These are phyloP conservation scores for Portunus trituberculatus DNA, from an alignment of 1,140 invertebrate genomes.

Conservation along the genomic window DNA sequence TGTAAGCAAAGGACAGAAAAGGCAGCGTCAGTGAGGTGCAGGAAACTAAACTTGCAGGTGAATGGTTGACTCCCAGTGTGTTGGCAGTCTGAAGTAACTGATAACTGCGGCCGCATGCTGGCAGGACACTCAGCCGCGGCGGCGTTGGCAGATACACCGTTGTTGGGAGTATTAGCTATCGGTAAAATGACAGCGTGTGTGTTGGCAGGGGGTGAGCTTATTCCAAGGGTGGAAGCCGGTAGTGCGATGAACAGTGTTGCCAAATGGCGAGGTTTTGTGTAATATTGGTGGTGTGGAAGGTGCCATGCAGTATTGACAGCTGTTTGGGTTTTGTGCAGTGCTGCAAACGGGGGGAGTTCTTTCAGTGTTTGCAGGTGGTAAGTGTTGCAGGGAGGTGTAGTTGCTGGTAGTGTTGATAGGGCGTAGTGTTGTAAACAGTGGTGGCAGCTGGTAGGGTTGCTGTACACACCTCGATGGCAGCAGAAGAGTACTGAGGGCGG, in stretches of 20 bases:
- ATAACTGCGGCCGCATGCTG: slow-evolving; percentile 9
- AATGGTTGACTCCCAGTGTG: background rate
- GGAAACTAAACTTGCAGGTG: background rate
- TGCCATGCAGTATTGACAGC: slow-evolving; percentile 6
- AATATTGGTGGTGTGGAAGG: background rate
- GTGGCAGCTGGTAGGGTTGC: background rate
- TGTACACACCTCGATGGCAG: background rate
- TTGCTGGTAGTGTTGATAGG: background rate
- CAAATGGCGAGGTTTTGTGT: background rate
- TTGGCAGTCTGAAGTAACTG: slow-evolving; percentile 9
- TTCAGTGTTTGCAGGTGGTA: background rate
- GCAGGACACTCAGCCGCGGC: slow-evolving; percentile 15
- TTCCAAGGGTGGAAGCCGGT: slow-evolving; percentile 7
- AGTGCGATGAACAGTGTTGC: slow-evolving; percentile 11
- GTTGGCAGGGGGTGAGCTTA: slow-evolving; percentile 17
- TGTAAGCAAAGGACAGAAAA: background rate
- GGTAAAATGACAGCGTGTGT: slow-evolving; percentile 21
- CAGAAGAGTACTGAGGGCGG: background rate
- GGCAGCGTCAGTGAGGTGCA: background rate
- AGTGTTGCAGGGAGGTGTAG: background rate
- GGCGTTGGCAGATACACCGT: slow-evolving; percentile 17
- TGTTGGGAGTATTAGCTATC: slow-evolving; percentile 12
- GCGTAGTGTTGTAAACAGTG: background rate
- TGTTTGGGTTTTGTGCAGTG: background rate
- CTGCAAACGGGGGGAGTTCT: background rate